Base-by-base conservation (phyloP, 2,797 vertebrate species). In the Melanotaenia maccullochi region DNA sequence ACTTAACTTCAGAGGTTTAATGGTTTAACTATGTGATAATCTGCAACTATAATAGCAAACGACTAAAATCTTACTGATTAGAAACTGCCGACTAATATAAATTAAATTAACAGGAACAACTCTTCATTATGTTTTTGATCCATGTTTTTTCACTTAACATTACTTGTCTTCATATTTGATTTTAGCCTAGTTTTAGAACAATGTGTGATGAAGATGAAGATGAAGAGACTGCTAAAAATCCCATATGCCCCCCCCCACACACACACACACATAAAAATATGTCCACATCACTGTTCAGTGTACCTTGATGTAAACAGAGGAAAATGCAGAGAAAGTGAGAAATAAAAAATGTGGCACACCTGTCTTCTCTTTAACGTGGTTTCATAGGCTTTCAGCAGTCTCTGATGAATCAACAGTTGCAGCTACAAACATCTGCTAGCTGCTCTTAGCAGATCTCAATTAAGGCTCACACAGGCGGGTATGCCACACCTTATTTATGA, bases 371-470 rank as follows among this genome's bases (percentile, higher is more conserved):
- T 86, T 81, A 86, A 87, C 83, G 60, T 76, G 82, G 88, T 92
- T 94, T 90, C 84, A 84, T 86, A 84, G 85, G 87, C 91, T 91
- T 85, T 88, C 89, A 73, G 74, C 71, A 76, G 90, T 94, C 94
- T 94, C 93, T 83, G 90, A 91, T 93, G 94, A 95, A 94, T 93
- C 93, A 93, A 93, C 93, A 93, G 93, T 94, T 94, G 93, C 92
- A 76, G 89, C 86, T 90, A 78, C 85, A 87, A 94, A 94, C 94
- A 95, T 95, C 94, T 95, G 94, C 91, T 93, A 87, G 89, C 89
- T 93, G 89, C 91, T 93, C 92, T 92, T 89, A 92, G 93, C 89
- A 93, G 89, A 92, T 94, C 93, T 95, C 93, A 94, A 95, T 95
- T 95, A 95, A 94, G 91, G 78, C 90, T 89, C 89, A 83, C 85